These are phyloP conservation scores for Euproctis similis DNA, from an alignment of 2,888 invertebrate species.

Conservation along the genomic window DNA sequence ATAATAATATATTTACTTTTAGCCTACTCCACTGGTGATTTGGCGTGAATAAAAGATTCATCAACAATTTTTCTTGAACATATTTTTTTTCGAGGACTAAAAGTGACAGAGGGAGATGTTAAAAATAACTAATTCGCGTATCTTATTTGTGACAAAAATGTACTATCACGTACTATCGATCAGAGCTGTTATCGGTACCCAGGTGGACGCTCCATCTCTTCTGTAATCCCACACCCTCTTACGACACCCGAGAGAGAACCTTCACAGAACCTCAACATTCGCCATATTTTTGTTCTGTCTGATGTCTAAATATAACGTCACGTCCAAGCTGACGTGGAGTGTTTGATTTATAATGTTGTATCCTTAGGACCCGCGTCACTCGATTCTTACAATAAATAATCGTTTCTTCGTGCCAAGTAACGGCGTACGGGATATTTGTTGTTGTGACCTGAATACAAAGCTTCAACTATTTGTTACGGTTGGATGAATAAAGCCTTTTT, in stretches of 20 bases:
- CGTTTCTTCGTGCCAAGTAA: slow-evolving; percentile 38
- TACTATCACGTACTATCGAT: slow-evolving; percentile 4
- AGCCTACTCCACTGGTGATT: no score
- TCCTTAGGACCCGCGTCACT: slow-evolving; percentile 52
- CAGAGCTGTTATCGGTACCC: slow-evolving; percentile 16
- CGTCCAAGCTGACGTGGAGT: slow-evolving; percentile 26
- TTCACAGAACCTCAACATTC: slow-evolving; percentile 4
- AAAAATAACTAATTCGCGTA: no score
- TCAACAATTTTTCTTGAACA: neutral
- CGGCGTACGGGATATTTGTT: slow-evolving; percentile 39
- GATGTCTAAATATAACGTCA: slow-evolving; percentile 24
- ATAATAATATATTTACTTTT: no score
- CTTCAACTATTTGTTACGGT: slow-evolving; percentile 3
- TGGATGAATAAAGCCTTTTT: slow-evolving; percentile 1
- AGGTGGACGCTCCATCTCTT: slow-evolving; percentile 14
- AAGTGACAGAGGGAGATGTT: no score
- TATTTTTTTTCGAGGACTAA: no score
- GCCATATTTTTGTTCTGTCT: slow-evolving; percentile 10
- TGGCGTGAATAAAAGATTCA: no score
- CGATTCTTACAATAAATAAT: slow-evolving; percentile 57
- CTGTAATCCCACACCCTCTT: slow-evolving; percentile 8
- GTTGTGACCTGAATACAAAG: slow-evolving; percentile 42
- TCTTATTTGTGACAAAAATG: no score
- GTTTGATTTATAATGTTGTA: slow-evolving; percentile 47
- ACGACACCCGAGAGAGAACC: slow-evolving; percentile 9